Evolutionary conservation across 1,140 invertebrate genomes (phyloP), one percentile per base, ranked within the genome.

Genomic region (Sipha flava): DNA sequence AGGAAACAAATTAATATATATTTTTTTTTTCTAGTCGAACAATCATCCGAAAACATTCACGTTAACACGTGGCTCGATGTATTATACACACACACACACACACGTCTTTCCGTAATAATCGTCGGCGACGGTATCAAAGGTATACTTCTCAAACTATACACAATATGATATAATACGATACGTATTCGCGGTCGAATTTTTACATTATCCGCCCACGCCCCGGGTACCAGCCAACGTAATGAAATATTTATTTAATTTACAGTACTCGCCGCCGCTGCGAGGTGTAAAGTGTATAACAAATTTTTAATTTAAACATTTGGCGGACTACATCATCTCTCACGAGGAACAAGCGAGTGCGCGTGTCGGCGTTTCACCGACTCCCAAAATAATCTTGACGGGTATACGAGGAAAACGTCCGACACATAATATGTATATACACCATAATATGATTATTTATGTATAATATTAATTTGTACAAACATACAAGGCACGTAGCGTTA

Each of bases 181-280:
- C 2, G 4, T 59, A 59, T 62, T 64, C 34, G n/a, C 64, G 64
- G 37, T 14, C 64, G 64, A 43, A 66, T 66, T 40, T 26, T 40
- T 23, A 66, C 62, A 40, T 66, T 66, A 66, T 40, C n/a, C 62
- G 7, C 62, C 31, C 62, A 40, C 62, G 34, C 62, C 16, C 18
- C 31, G 3, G 47, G 31, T 34, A 7, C 62, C 10, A 21, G 16
- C 14, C 34, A n/a, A 21, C 34, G 62, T 23, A 40, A 66, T 40
- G 62, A 66, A 66, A 66, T 40, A 40, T 37, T 66, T 66, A 66
- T 66, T 66, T 66, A 37, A 66, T 66, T 66, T 66, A 66, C 34
- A 40, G 34, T 14, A 26, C 29, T 23, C 54, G 26, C 14, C 54
- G 14, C 29, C 29, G 57, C 29, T 31, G 59, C 31, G n/a, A 40